These are phyloP conservation scores for Globodera rostochiensis DNA, from an alignment of 1,140 invertebrate genomes.

Conservation along the genomic window DNA sequence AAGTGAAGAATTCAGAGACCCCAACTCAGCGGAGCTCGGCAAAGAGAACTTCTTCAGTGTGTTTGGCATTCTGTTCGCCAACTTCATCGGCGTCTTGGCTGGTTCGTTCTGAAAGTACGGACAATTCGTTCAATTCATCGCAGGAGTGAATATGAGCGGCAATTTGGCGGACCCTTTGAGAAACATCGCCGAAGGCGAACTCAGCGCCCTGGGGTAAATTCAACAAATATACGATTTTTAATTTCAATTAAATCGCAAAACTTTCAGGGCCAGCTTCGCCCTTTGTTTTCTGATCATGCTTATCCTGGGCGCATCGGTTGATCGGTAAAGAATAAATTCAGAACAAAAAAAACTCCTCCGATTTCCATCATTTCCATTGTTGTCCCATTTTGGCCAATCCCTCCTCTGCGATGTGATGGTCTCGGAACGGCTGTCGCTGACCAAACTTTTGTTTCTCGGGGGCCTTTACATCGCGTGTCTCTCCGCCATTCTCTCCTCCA, in stretches of 20 bases:
- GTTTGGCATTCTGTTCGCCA: conserved; percentile 91
- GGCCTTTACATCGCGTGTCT: conserved; percentile 92
- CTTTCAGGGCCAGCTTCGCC: conserved; percentile 75
- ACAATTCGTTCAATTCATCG: neutral
- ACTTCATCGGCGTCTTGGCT: conserved; percentile 87
- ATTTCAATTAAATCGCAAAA: conserved; percentile 8
- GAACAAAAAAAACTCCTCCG: too few relatives aligned
- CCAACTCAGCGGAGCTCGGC: conserved; percentile 63
- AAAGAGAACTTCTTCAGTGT: conserved; percentile 81
- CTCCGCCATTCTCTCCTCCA: conserved; percentile 87
- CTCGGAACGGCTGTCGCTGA: conserved; percentile 72
- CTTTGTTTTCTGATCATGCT: conserved; percentile 85
- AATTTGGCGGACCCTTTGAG: conserved; percentile 85
- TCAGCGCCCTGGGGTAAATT: conserved; percentile 78
- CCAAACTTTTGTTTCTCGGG: conserved; percentile 79
- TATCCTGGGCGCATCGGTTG: conserved; percentile 84
- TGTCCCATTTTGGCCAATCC: neutral
- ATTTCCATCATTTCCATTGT: neutral
- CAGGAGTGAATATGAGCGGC: conserved; percentile 89
- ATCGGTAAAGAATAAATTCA: conserved; percentile 68
- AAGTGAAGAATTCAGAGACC: neutral
- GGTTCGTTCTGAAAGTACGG: conserved; percentile 69
- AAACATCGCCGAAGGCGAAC: conserved; percentile 89
- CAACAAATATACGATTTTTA: neutral
- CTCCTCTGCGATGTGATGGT: conserved; percentile 82